phyloP scores from a whole-genome alignment of 2,113 vertebrate genomes.

The Pomatostomus ruficeps region DNA sequence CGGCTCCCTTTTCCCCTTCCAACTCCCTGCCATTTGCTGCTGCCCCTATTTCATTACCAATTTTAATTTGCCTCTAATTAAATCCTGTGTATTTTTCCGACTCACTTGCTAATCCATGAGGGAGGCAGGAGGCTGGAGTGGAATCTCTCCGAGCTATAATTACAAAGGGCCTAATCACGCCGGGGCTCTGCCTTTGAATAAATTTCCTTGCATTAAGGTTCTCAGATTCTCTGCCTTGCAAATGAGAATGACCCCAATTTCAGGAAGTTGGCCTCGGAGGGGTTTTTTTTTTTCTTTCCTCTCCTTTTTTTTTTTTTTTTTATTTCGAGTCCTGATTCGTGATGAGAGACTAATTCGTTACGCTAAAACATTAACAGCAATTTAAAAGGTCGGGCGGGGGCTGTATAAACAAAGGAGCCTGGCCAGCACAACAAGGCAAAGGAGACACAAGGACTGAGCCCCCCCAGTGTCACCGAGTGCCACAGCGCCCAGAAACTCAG shows the following conservation, averaged over 20 bases:
- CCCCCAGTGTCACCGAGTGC: neutral
- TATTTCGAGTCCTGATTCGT: constrained; percentile 96
- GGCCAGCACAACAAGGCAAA: constrained; percentile 71
- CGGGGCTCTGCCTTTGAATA: constrained; percentile 90
- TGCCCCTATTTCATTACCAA: constrained; percentile 99
- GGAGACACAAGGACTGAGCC: constrained; percentile 53
- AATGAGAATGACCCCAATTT: constrained; percentile 99
- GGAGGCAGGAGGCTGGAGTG: constrained; percentile 91
- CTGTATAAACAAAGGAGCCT: constrained; percentile 81
- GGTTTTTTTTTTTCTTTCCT: constrained; percentile 64
- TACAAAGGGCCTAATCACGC: constrained; percentile 99
- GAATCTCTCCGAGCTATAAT: constrained; percentile 98
- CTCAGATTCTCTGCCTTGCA: constrained; percentile 96
- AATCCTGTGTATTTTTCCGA: constrained; percentile 99
- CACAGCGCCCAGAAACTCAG: constrained; percentile 2
- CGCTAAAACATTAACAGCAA: constrained; percentile 99
- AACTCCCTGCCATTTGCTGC: constrained; percentile 90
- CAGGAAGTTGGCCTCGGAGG: constrained; percentile 90
- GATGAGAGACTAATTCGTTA: constrained; percentile 99
- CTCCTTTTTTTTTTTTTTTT: constrained; percentile 75
- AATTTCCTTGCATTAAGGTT: constrained; percentile 88
- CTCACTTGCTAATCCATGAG: constrained; percentile 96
- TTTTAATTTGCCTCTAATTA: constrained; percentile 99
- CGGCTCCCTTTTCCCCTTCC: constrained; percentile 72
- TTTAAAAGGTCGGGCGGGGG: constrained; percentile 92